Evolutionary conservation across 2,113 vertebrate species (phyloP).

Genomic region (Bungarus multicinctus): DNA sequence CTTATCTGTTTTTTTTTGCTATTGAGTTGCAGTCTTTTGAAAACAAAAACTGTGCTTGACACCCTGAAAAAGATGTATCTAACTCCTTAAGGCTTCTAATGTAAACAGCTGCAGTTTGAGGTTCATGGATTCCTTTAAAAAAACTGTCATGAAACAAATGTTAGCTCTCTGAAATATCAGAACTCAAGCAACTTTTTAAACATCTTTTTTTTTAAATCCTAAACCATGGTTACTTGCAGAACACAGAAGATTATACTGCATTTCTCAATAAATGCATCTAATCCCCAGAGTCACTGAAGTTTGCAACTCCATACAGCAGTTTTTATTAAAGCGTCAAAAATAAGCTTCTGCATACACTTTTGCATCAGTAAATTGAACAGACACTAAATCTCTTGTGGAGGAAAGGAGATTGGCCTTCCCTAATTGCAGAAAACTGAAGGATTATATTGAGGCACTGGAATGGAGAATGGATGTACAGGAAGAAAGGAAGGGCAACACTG

Average conservation of each 20-base stretch:
- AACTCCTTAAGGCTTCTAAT: background rate
- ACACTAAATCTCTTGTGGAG: background rate
- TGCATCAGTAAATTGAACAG: constrained; percentile 9
- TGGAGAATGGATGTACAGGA: background rate
- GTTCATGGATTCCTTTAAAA: constrained; percentile 36
- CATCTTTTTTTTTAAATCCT: constrained; percentile 30
- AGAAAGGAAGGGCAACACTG: accelerated
- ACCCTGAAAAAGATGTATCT: background rate
- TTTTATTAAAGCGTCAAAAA: constrained; percentile 31
- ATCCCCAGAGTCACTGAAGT: constrained; percentile 44
- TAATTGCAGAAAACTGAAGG: background rate
- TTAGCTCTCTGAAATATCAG: constrained; percentile 21
- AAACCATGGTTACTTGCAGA: constrained; percentile 29
- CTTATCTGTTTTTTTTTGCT: background rate
- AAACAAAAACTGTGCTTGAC: background rate
- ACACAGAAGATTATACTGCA: constrained; percentile 24
- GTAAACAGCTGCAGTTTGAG: constrained; percentile 23
- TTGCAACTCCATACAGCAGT: constrained; percentile 17
- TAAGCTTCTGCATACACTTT: constrained; percentile 9
- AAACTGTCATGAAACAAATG: constrained; percentile 43
- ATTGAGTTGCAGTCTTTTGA: constrained; percentile 9
- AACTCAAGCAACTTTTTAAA: constrained; percentile 30
- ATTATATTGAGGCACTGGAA: background rate
- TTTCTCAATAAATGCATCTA: constrained; percentile 46
- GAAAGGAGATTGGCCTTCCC: background rate